A percentile compares a stretch with the other conserved stretches of the same genome.
Evolutionary conservation across 2,888 invertebrate genomes (phyloP).

Genomic region (Agriopis marginaria): DNA sequence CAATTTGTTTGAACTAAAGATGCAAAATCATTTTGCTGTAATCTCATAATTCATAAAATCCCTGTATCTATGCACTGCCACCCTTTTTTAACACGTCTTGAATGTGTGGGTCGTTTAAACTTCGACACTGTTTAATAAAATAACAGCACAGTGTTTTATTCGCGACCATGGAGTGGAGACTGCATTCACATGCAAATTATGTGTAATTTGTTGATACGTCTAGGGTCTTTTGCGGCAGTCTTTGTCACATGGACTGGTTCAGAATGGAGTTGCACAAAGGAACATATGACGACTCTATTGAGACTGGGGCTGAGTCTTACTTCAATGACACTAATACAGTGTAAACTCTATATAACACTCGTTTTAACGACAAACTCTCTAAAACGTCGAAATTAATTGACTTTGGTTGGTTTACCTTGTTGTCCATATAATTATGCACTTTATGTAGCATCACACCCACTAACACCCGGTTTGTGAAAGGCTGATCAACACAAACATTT

Average conservation of each 20-base stretch:
- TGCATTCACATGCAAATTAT: conserved; percentile 80
- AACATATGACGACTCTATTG: conserved; percentile 82
- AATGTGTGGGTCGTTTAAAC: conserved; percentile 63
- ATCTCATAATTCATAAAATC: conserved; percentile 48
- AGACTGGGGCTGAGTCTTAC: conserved; percentile 63
- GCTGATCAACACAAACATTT: too few species aligned
- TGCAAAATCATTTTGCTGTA: conserved; percentile 20
- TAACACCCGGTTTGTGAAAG: too few species aligned
- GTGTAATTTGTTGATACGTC: conserved; percentile 85
- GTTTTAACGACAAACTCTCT: too few species aligned
- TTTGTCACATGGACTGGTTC: conserved; percentile 77
- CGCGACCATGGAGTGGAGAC: conserved; percentile 62
- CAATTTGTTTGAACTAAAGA: conserved; percentile 9
- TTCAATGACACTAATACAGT: conserved; percentile 62
- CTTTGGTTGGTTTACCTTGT: too few species aligned
- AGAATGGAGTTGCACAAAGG: conserved; percentile 65
- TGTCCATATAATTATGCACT: too few species aligned
- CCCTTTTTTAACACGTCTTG: conserved; percentile 37
- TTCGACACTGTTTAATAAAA: conserved; percentile 75
- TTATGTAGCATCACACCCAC: too few species aligned
- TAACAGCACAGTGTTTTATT: conserved; percentile 68
- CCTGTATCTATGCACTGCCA: conserved; percentile 39
- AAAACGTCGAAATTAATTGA: too few species aligned
- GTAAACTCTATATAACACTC: too few species aligned
- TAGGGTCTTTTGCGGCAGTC: conserved; percentile 84